Base-by-base conservation (phyloP, 2,113 vertebrate species). In the Tenebrosternarchus preto region DNA sequence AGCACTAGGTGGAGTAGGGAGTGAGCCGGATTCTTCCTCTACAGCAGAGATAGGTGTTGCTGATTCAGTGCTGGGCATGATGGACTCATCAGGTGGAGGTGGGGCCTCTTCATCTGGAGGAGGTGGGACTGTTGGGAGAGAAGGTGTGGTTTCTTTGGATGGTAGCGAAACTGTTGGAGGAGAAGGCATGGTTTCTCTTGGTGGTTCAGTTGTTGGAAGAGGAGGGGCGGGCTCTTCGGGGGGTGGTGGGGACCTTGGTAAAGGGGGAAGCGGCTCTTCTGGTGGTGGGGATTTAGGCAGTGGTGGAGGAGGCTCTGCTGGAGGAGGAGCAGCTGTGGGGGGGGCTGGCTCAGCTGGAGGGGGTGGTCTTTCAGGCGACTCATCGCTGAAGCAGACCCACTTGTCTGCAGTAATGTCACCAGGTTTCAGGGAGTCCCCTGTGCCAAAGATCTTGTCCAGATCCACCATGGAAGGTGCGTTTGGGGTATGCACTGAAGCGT, bases 381-480 rank as follows among this genome's bases (percentile, higher is more conserved):
- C 92, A 50, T 98, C 96, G 1, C 86, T 94, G 92, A 99, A 99
- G 92, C 94, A 92, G 84, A 99, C 94, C 98, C 98, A 99, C 43
- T 91, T 90, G 73, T 97, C 97, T 0, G 86, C 72, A 0, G 77
- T 84, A 8, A 87, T 89, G 27, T 94, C 92, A 24, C 87, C 86
- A 73, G 91, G 90, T 86, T 90, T 86, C 50, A 93, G 86, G 80
- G 92, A 90, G 36, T 93, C 84, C 73, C 94, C 94, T 0, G 98
- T 96, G 72, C 98, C 98, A 84, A 99, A 99, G 89, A 99, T 95
- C 93, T 94, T 97, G 92, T 99, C 98, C 91, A 99, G 87, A 89
- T 99, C 95, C 84, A 91, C 95, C 89, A 98, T 96, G n/a, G 96
- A 96, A 3, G 95, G 92, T 80, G 90, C 91, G 57, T 88, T 85